Conservation (phyloP, 2,797 vertebrate species). For the Ptychadena robeensis region DNA sequence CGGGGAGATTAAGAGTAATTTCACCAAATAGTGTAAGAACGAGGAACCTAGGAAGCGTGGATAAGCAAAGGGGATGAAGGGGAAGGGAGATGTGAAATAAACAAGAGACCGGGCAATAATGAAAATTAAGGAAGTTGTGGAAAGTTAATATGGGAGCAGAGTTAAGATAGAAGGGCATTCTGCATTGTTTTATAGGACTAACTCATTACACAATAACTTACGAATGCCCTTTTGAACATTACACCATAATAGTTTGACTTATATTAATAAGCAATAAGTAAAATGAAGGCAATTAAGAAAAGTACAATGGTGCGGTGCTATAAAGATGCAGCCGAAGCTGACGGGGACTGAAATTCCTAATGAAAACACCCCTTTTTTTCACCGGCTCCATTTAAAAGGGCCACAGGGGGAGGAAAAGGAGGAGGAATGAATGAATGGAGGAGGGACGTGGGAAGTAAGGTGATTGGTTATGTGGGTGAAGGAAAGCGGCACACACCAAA, state of each 20-base stretch:
- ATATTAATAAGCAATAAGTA: slow-evolving; percentile 62
- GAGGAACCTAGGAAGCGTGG: too few relatives aligned
- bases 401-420: too few relatives aligned
- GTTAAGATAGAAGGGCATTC: slow-evolving; percentile 52
- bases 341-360: slow-evolving; percentile 52
- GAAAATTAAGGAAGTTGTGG: slow-evolving; percentile 60
- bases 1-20: slow-evolving; percentile 58
- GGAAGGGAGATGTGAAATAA: slow-evolving; percentile 56
- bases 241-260: slow-evolving; percentile 60
- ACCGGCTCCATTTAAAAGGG: slow-evolving; percentile 42
- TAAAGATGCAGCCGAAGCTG: slow-evolving; percentile 55
- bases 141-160: slow-evolving; percentile 58
- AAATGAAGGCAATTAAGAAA: slow-evolving; percentile 61
- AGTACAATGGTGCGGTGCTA: slow-evolving; percentile 52
- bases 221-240: slow-evolving; percentile 60
- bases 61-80: slow-evolving; percentile 50
- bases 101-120: slow-evolving; percentile 58
- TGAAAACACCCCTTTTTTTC: too few relatives aligned
- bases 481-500: too few relatives aligned
- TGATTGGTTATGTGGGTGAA: too few relatives aligned
- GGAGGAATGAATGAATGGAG: too few relatives aligned
- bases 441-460: too few relatives aligned
- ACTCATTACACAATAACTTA: slow-evolving; percentile 61
- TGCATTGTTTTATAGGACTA: slow-evolving; percentile 58
- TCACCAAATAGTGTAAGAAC: slow-evolving; percentile 60